Conservation (phyloP, 2,113 vertebrate genomes). For the Nothoprocta perdicaria region DNA sequence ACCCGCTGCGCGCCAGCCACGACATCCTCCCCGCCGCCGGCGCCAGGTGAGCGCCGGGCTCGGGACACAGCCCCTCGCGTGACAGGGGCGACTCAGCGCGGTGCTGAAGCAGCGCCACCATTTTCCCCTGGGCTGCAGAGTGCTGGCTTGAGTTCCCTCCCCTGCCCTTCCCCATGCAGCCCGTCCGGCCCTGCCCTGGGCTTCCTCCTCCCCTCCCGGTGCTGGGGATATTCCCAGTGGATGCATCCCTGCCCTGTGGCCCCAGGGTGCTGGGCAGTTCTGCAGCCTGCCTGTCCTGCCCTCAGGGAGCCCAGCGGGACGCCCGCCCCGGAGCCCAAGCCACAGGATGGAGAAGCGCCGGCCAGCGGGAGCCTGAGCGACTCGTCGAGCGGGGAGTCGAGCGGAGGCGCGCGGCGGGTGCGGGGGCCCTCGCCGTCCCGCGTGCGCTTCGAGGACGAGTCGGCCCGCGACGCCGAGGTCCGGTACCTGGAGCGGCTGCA, state of each 20-base stretch:
- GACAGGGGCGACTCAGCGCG: too few relatives aligned
- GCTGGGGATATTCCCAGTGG: too few relatives aligned
- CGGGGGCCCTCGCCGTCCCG: constrained; percentile 76
- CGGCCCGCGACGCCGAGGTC: constrained; percentile 83
- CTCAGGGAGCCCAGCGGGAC: constrained; percentile 51
- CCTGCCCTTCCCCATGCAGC: neutral
- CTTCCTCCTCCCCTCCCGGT: too few relatives aligned
- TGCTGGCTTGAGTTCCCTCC: neutral
- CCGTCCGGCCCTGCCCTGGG: too few relatives aligned
- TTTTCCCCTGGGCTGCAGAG: neutral
- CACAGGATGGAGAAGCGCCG: constrained; percentile 39
- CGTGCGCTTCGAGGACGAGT: constrained; percentile 93
- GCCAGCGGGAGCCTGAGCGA: constrained; percentile 78
- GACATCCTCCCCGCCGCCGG: constrained; percentile 79
- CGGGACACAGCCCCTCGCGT: too few relatives aligned
- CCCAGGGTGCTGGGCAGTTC: neutral
- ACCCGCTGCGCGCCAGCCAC: constrained; percentile 91
- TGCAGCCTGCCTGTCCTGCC: neutral
- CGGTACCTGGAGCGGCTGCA: constrained; percentile 87
- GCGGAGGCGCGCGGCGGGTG: constrained; percentile 52
- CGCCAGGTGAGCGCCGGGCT: constrained; percentile 78
- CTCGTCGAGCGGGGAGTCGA: constrained; percentile 78
- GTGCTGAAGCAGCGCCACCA: rapidly evolving
- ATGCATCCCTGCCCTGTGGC: too few relatives aligned
- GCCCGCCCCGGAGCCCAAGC: neutral